Base-by-base conservation (phyloP, 2,888 invertebrate genomes). In the Stenolophus ochropezus region DNA sequence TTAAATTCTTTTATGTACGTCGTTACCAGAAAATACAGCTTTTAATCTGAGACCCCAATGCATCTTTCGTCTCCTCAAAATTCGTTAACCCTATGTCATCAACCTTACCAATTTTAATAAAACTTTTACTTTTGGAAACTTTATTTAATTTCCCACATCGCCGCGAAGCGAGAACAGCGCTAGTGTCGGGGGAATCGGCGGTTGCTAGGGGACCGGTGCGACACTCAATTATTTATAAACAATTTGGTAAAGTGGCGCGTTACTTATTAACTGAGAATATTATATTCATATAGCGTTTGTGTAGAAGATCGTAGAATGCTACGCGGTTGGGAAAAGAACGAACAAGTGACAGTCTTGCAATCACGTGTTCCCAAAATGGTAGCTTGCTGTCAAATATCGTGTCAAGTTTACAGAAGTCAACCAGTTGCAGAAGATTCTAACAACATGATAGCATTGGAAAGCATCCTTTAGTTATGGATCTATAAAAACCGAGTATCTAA, bases 151-250 rank as follows among this genome's bases (percentile, higher is more conserved):
- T 69, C 33, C 61, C 33, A 69, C 33, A 33, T 33, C 65, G 18
- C 33, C 65, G 16, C 33, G 33, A 20, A 23, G 33, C 65, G 33
- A 69, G 42, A 33, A 69, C 42, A 69, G 27, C 33, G 33, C 20
- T 14, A 42, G 65, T 69, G 33, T 33, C 27, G 33, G 2, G 65
- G 65, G 65, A 69, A 16, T 69, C 16, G 16, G n/a, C 1, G 27
- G 33, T 69, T 69, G 18, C 33, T 11, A 69, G 27, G 73, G 73
- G 73, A 73, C 33, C 56, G 3, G 56, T 33, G 33, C 53, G 33
- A 76, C 76, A 25, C 56, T 76, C 53, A 76, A 76, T 76, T 76
- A 76, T 76, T 76, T 58, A 76, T 76, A 76, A 76, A 76, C 76
- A 76, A 76, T 76, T 76, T 76, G 76, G 76, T 76, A 76, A 76